Conservation (phyloP, 2,797 vertebrate genomes). For the Benthosema pterotum region DNA sequence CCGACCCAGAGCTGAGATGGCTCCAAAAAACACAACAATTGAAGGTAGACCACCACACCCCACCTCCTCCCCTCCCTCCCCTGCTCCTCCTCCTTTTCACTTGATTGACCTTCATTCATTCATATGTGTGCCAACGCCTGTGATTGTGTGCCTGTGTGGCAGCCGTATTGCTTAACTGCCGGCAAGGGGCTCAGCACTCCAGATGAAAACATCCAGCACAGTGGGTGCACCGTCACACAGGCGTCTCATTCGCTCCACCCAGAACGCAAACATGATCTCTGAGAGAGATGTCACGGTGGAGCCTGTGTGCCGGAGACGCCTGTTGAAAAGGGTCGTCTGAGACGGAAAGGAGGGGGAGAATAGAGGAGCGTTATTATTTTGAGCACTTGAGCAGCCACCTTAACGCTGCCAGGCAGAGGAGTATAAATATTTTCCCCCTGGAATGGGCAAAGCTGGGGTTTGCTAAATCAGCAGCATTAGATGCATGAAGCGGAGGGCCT, state of each 20-base stretch:
- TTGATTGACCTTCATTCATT: slow-evolving; percentile 41
- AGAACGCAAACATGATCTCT: slow-evolving; percentile 57
- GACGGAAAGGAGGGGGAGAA: slow-evolving; percentile 57
- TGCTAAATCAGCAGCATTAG: slow-evolving; percentile 79
- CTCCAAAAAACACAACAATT: slow-evolving; percentile 74
- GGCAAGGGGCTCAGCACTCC: slow-evolving; percentile 42
- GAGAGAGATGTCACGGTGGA: slow-evolving; percentile 55
- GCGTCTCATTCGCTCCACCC: slow-evolving; percentile 58
- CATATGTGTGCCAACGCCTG: background rate
- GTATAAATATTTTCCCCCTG: slow-evolving; percentile 75
- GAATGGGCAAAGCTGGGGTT: slow-evolving; percentile 74
- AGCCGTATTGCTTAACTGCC: slow-evolving; percentile 41
- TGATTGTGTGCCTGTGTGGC: slow-evolving; percentile 13
- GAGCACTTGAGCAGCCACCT: slow-evolving; percentile 79
- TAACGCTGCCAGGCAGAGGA: slow-evolving; percentile 73
- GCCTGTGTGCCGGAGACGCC: slow-evolving; percentile 39
- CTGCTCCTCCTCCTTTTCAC: slow-evolving; percentile 22
- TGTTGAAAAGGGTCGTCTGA: slow-evolving; percentile 16
- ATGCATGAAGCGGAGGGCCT: slow-evolving; percentile 71
- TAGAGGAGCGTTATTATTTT: slow-evolving; percentile 76
- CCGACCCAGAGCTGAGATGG: slow-evolving; percentile 69
- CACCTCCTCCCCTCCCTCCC: too few species aligned
- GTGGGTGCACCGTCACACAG: slow-evolving; percentile 37
- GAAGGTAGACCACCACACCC: slow-evolving; percentile 63
- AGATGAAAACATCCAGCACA: slow-evolving; percentile 56